Percentiles rank a stretch among this genome's conserved stretches.
phyloP scores from a whole-genome alignment of 2,888 invertebrate species.

The Synergus japonicus region DNA sequence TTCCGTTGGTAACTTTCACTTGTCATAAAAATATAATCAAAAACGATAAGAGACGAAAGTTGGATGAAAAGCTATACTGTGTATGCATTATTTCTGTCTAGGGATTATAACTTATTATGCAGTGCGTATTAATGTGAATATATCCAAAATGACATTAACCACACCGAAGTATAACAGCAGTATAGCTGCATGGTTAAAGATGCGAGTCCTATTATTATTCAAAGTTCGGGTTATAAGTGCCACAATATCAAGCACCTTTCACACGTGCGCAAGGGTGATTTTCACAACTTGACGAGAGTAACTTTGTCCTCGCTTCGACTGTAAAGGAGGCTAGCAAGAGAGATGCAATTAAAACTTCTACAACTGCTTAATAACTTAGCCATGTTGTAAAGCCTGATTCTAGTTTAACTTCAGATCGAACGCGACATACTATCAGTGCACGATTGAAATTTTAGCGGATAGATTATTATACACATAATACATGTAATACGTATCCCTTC shows the following conservation, averaged over 20 bases:
- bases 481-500: background rate
- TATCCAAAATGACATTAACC: background rate
- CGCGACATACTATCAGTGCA: too few species aligned
- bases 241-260: conserved; percentile 26
- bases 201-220: background rate
- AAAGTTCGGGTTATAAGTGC: conserved; percentile 3
- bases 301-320: conserved; percentile 59
- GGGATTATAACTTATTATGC: background rate
- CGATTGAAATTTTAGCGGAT: too few species aligned
- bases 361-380: conserved; percentile 71
- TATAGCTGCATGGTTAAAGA: background rate
- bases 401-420: conserved; percentile 61
- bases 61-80: too few species aligned
- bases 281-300: conserved; percentile 51
- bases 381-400: conserved; percentile 66
- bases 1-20: too few species aligned
- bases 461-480: background rate
- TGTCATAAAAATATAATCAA: too few species aligned
- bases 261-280: conserved; percentile 50
- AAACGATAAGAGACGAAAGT: too few species aligned
- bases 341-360: conserved; percentile 71
- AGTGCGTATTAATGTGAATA: too few species aligned
- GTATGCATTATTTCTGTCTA: background rate
- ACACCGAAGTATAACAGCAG: background rate
- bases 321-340: background rate